Base-by-base conservation (phyloP, 2,888 invertebrate genomes). In the Ormyrus nitidulus region DNA sequence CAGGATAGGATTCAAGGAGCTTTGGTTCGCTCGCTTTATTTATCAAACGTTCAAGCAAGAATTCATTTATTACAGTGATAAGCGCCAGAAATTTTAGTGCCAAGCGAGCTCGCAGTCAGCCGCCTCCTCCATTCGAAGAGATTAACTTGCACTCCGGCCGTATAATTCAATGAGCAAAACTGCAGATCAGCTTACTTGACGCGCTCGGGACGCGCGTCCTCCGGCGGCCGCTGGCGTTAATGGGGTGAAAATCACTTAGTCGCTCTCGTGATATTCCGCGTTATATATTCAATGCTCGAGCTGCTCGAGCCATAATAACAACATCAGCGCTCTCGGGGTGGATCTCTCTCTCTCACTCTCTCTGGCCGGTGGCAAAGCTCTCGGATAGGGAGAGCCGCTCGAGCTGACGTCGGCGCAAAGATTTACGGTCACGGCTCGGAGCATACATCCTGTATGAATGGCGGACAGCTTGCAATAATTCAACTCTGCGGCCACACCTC, bases 401-500 rank as follows among this genome's bases (percentile, higher is more conserved):
- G 76, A 81, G 85, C 87, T 88, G 88, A 88, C 86, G 86, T 85
- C 34, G 70, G 87, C 85, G 83, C 83, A 85, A 87, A 89, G 88
- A 89, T 89, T 89, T 89, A 89, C 88, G 86, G 85, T 84, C 85
- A 83, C 86, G 85, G 83, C 84, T 84, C 85, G 85, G 86, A 77
- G 86, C 88, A 86, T 88, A 86, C 87, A 89, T 89, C 88, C 88
- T 88, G 87, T 88, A 89, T 88, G 89, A 89, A 89, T 88, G 88
- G 87, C 86, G 87, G 88, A 87, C 88, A 88, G 87, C 87, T 88
- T 88, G 89, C 87, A 88, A 89, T 89, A 89, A 89, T 88, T 89
- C 89, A 89, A 88, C 88, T 89, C 86, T 86, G 87, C 86, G 87
- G 87, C 89, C 89, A 88, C 89, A 89, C 89, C 89, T 89, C 87